Evolutionary conservation across 2,113 vertebrate species (phyloP).

Genomic region (Aptenodytes forsteri): DNA sequence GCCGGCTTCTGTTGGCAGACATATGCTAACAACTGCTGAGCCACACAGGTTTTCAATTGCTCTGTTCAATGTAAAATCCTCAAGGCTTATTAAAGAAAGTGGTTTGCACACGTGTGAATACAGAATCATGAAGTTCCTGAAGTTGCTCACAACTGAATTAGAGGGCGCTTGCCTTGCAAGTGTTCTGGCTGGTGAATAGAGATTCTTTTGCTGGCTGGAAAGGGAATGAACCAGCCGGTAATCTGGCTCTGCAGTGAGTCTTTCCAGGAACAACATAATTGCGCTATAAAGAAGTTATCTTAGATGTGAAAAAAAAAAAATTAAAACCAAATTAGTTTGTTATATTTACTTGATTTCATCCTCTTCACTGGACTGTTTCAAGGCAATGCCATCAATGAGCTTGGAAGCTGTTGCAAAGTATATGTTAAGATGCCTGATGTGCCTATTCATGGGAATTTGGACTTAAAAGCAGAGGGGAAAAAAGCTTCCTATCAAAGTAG

Average conservation of each 20-base stretch:
- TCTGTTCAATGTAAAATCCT: neutral
- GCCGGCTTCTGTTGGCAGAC: neutral
- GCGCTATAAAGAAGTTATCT: constrained; percentile 28
- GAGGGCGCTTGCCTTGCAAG: neutral
- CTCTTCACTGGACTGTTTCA: neutral
- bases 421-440: neutral
- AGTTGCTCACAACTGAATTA: neutral
- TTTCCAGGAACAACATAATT: constrained; percentile 52
- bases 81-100: neutral
- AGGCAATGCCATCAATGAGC: neutral
- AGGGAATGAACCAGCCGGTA: neutral
- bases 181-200: neutral
- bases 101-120: neutral
- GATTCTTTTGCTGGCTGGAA: constrained; percentile 2
- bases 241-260: neutral
- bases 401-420: neutral
- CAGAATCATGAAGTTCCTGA: neutral
- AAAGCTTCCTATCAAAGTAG: neutral
- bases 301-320: neutral
- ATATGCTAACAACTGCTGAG: neutral
- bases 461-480: neutral
- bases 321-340: neutral
- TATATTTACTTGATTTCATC: constrained; percentile 41
- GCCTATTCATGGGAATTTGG: neutral
- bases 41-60: neutral